phyloP scores from a whole-genome alignment of 1,140 invertebrate genomes.

The Halictus rubicundus region DNA sequence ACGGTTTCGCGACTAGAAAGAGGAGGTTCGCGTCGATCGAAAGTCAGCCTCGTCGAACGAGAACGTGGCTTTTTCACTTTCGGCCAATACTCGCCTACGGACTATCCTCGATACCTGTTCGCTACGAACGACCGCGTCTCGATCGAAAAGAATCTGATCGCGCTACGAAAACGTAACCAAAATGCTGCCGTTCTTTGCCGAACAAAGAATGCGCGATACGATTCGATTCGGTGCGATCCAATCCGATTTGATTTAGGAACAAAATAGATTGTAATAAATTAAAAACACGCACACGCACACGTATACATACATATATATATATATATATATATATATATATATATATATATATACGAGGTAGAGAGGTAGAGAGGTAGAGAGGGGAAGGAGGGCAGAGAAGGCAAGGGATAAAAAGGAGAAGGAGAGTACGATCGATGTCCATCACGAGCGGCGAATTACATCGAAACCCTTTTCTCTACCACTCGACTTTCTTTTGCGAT shows the following conservation, averaged over 20 bases:
- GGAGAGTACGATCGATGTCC: slow-evolving; percentile 61
- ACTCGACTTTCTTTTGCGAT: slow-evolving; percentile 39
- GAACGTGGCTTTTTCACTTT: slow-evolving; percentile 67
- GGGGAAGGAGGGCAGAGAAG: slow-evolving; percentile 27
- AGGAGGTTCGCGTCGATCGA: background rate
- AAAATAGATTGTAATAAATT: background rate
- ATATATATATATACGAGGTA: too few relatives aligned
- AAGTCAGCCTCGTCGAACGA: background rate
- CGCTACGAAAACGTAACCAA: background rate
- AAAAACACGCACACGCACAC: too few relatives aligned
- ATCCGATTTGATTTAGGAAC: background rate
- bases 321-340: too few relatives aligned
- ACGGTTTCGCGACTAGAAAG: slow-evolving; percentile 50
- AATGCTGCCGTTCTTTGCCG: background rate
- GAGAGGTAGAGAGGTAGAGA: background rate
- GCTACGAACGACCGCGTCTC: background rate
- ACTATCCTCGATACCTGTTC: too few relatives aligned
- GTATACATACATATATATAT: too few relatives aligned
- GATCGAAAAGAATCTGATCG: background rate
- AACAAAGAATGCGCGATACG: background rate
- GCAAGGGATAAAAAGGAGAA: slow-evolving; percentile 45
- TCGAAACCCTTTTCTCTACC: slow-evolving; percentile 68
- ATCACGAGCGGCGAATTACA: slow-evolving; percentile 69
- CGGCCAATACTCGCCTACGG: slow-evolving; percentile 56
- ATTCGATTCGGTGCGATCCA: too few relatives aligned